Evolutionary conservation across 1,140 invertebrate species (phyloP).

Genomic region (Tribolium castaneum): DNA sequence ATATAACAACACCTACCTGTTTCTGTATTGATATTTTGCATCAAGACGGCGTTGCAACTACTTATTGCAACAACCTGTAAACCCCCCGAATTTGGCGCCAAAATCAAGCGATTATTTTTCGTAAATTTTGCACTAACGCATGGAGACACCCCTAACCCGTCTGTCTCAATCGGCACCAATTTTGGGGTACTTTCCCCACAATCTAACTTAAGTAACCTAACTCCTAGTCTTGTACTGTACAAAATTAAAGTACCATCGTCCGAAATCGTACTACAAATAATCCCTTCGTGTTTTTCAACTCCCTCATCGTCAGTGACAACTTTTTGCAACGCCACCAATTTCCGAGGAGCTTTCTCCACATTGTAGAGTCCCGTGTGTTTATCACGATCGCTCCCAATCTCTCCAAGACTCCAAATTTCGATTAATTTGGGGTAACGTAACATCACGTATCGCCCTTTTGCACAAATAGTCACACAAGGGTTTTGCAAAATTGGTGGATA

Average conservation of each 20-base stretch:
- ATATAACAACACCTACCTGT: conserved; percentile 36
- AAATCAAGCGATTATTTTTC: conserved; percentile 54
- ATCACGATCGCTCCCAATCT: conserved; percentile 52
- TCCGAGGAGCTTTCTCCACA: conserved; percentile 69
- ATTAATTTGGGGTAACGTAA: conserved; percentile 76
- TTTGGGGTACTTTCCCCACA: conserved; percentile 64
- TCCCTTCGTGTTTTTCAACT: conserved; percentile 71
- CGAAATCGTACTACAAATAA: conserved; percentile 76
- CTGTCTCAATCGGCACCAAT: conserved; percentile 64
- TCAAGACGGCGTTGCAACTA: conserved; percentile 41
- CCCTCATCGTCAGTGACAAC: conserved; percentile 49
- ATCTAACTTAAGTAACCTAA: conserved; percentile 76
- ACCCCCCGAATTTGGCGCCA: conserved; percentile 51
- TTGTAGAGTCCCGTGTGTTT: conserved; percentile 52
- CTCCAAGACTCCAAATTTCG: conserved; percentile 69
- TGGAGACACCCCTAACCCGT: conserved; percentile 56
- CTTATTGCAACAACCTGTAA: conserved; percentile 54
- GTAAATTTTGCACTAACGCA: conserved; percentile 60
- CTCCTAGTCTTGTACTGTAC: conserved; percentile 75
- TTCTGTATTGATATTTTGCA: conserved; percentile 49
- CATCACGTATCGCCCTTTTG: conserved; percentile 71
- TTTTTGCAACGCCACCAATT: conserved; percentile 70
- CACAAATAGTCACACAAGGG: conserved; percentile 71
- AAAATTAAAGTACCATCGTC: conserved; percentile 75
- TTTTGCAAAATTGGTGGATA: conserved; percentile 77